Base-by-base conservation (phyloP, 2,888 invertebrate genomes). In the Eupithecia subumbrata region DNA sequence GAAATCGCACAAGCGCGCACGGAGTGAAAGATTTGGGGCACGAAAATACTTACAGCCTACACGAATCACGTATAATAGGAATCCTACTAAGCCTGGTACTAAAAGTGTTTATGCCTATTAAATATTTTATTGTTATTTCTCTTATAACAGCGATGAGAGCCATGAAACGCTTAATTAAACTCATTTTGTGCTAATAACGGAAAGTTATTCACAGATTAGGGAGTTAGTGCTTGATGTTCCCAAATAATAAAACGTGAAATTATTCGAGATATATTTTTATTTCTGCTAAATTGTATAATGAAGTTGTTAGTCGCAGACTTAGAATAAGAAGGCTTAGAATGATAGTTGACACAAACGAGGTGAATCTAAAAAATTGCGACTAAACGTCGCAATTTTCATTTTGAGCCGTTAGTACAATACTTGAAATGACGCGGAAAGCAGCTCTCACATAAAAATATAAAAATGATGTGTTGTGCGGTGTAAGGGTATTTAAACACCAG, bases 91-190 rank as follows among this genome's bases (percentile, higher is more conserved):
- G 52, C 48, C 52, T 22, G 56, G 56, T 60, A 72, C 56, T 74
- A 72, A 74, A 76, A 69, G 22, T 72, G 71, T 76, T 71, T 63
- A 76, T 71, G 71, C 48, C 67, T 22, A 76, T 40, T 18, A 69
- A 74, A 77, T 77, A 77, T 72, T 77, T 72, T 74, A 74, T 70
- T 70, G 72, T 67, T 77, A 72, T 77, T 72, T 11, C 66, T 72
- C 71, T 40, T 66, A 72, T 67, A 73, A 74, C 64, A 63, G 60
- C 34, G 30, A 66, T 64, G 43, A 56, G 69, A 63, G 74, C 67
- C 72, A 79, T 77, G 76, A 77, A 78, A 75, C 69, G 70, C 73
- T 76, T 79, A 76, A 80, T 80, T 78, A 75, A 79, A 79, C 79
- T 74, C 74, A 80, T 76, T 77, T 43, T 48, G 66, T 64, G 48